Base-by-base conservation (phyloP, 2,797 vertebrate genomes). In the Sarcophilus harrisii region DNA sequence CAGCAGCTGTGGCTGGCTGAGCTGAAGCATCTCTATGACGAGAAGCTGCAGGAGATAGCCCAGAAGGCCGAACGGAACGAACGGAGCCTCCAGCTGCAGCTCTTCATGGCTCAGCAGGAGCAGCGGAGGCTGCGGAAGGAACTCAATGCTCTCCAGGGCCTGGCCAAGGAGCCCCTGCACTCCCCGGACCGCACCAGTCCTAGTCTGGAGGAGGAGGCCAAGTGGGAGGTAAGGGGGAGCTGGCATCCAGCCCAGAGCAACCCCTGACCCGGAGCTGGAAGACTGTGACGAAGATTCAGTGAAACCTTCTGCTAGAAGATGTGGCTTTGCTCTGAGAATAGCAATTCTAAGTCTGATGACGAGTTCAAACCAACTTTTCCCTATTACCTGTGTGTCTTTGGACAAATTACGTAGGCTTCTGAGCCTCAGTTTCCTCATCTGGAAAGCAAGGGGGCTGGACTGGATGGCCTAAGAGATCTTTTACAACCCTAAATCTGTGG, bases 1-100 rank as follows among this genome's bases (percentile, higher is more conserved):
- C 99, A 99, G 98, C 99, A 99, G 90, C 98, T 99, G 96, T 99
- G 99, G 99, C 99, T 99, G 96, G 99, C 99, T 0, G 99, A 99
- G 97, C 99, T 99, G 97, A 99, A 99, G 98, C 99, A 99, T 93
- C 99, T 99, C 95, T 99, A 99, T 6, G 97, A 99, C 52, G 99
- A 99, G 55, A 99, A 99, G 98, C 98, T 99, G 97, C 99, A 99
- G 0, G 99, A 99, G 98, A 99, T 99, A 73, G 99, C 99, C 91
- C 99, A 99, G 99, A 99, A 99, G 97, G 99, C 99, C 0, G 99
- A 99, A 98, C 99, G 99, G 0, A 99, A 99, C 18, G 99, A 99
- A 97, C 99, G 99, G 52, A 99, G 98, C 18, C 98, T 99, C 97
- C 99, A 99, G 98, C 98, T 99, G 95, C 99, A 99, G 98, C 98